These are phyloP conservation scores for Mystacides longicornis DNA, from an alignment of 2,888 invertebrate species.

Conservation along the genomic window DNA sequence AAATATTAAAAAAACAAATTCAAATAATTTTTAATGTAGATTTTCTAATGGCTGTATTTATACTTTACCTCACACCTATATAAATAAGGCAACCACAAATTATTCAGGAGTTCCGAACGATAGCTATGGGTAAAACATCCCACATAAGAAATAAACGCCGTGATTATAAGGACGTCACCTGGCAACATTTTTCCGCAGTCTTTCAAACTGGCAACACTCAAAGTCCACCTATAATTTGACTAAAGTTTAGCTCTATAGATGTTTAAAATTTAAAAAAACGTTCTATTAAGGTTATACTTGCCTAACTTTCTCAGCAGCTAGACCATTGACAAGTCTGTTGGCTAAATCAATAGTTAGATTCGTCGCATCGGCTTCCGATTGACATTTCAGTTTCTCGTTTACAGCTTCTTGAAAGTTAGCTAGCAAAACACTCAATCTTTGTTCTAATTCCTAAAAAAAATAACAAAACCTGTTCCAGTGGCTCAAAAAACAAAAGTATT, in stretches of 20 bases:
- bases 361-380: constrained; percentile 88
- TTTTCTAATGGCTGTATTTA: background rate
- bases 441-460: constrained; percentile 58
- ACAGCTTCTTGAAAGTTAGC: constrained; percentile 82
- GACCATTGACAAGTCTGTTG: constrained; percentile 83
- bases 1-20: too few species aligned
- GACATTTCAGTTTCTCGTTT: constrained; percentile 80
- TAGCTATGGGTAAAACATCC: constrained; percentile 88
- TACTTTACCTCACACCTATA: constrained; percentile 51
- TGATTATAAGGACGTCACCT: constrained; percentile 81
- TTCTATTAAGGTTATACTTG: too few species aligned
- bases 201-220: constrained; percentile 52
- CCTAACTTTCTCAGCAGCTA: constrained; percentile 80
- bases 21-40: too few species aligned
- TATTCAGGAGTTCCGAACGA: constrained; percentile 66
- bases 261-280: too few species aligned
- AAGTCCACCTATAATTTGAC: constrained; percentile 43
- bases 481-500: constrained; percentile 20
- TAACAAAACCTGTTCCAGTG: background rate
- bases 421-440: constrained; percentile 65
- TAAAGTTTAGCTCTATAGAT: too few species aligned
- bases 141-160: constrained; percentile 91
- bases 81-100: constrained; percentile 77
- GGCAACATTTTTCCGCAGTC: constrained; percentile 71
- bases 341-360: constrained; percentile 84